A percentile compares a stretch with the other conserved stretches of the same genome.
phyloP scores from a whole-genome alignment of 2,113 vertebrate species.

The Bostrychus sinensis region DNA sequence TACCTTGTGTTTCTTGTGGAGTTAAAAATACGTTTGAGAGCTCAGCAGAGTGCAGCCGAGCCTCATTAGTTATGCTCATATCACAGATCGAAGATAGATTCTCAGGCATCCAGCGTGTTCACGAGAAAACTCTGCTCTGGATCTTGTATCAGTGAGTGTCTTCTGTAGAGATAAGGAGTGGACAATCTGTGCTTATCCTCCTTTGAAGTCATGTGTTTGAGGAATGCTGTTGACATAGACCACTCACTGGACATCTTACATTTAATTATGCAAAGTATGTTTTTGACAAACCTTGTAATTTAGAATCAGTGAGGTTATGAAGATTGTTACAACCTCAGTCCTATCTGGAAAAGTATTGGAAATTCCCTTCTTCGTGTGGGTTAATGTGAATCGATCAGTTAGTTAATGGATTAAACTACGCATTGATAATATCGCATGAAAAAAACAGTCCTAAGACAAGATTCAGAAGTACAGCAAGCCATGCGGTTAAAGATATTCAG shows the following conservation, averaged over 20 bases:
- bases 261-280: neutral
- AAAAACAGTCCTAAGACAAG: too few relatives aligned
- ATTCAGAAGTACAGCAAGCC: neutral
- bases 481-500: neutral
- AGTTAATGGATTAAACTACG: too few relatives aligned
- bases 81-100: slow-evolving; percentile 17
- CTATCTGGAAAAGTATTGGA: too few relatives aligned
- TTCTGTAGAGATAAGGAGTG: neutral
- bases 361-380: too few relatives aligned
- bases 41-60: slow-evolving; percentile 25
- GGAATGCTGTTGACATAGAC: neutral
- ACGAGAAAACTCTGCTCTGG: neutral
- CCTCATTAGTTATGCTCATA: slow-evolving; percentile 26
- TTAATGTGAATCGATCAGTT: too few relatives aligned
- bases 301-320: neutral
- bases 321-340: too few relatives aligned
- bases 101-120: neutral
- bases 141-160: neutral
- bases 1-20: slow-evolving; percentile 28
- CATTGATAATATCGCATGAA: too few relatives aligned
- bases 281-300: neutral
- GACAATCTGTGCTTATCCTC: neutral
- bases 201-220: neutral
- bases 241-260: neutral
- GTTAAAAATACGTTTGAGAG: slow-evolving; percentile 38